Evolutionary conservation across 2,888 invertebrate species (phyloP), one percentile per base, ranked within the genome.

Genomic region (Serrognathus titanus): DNA sequence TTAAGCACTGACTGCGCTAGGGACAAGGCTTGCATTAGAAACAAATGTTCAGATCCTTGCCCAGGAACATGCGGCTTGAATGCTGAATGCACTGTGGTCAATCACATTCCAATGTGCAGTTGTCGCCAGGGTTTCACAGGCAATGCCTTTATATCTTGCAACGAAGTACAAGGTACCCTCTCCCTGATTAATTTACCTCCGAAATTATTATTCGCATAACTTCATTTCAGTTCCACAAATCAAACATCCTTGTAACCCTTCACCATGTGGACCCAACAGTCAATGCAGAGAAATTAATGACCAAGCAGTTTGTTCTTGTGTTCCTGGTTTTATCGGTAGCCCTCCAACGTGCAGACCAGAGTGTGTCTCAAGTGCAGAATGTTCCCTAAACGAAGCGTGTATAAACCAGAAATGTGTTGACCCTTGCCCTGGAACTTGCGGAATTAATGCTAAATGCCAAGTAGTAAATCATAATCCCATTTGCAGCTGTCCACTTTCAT

Each of bases 11-110:
- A 93, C 70, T 94, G 94, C 76, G 80, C 88, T 1, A 78, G 84
- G 49, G 85, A 89, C 69, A 85, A 84, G 71, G 88, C 92, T 11
- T 94, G 94, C 71, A 79, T 89, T 40, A 83, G 85, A 58, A 88
- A 87, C 57, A 91, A 91, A 77, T 94, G 94, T 71, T 77, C 83
- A n/a, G 86, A 94, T 76, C 93, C 94, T 4, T 94, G 94, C 67
- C 84, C 85, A n/a, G 88, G 88, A 61, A 87, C 88, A 67, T 94
- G 93, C 71, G 93, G 90, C 7, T 77, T 82, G 51, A 87, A 86
- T 70, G 88, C 92, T 1, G 80, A 86, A 55, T 93, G 93, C 71
- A 86, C 87, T 67, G 89, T 90, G n/a, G 84, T 89, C 52, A 91
- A 92, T 69, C 92, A 85, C 61, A 80, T 83, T 54, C 85, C 85